Percentiles rank a stretch among this genome's conserved stretches.
Conservation (phyloP, 2,888 invertebrate species). For the Diploptera punctata region DNA sequence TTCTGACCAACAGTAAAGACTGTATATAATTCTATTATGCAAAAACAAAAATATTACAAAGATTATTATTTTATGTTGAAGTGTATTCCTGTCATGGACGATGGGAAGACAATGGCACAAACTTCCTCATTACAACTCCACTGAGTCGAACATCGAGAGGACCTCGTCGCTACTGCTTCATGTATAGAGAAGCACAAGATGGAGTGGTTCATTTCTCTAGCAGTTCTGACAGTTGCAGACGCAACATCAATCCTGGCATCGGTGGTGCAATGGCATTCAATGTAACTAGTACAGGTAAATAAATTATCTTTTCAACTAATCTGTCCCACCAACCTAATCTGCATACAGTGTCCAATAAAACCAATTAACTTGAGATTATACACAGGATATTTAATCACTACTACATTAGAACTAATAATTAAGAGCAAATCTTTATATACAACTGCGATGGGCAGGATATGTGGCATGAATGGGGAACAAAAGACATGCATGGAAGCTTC, state of each 20-base stretch:
- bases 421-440: too few relatives aligned
- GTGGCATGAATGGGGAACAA: too few relatives aligned
- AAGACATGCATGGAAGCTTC: too few relatives aligned
- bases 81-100: conserved; percentile 90
- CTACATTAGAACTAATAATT: too few relatives aligned
- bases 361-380: too few relatives aligned
- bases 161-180: conserved; percentile 76
- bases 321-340: too few relatives aligned
- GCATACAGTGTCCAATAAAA: too few relatives aligned
- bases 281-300: conserved; percentile 71
- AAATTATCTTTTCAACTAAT: background rate
- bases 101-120: conserved; percentile 87
- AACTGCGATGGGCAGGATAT: too few relatives aligned
- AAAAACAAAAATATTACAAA: too few relatives aligned
- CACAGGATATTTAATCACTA: too few relatives aligned
- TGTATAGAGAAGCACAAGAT: conserved; percentile 65
- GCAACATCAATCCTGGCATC: conserved; percentile 60
- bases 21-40: too few relatives aligned
- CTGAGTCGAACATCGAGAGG: conserved; percentile 70
- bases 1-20: too few relatives aligned
- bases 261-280: conserved; percentile 71
- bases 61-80: conserved; percentile 54
- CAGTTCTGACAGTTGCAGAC: conserved; percentile 69
- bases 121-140: conserved; percentile 83
- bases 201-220: conserved; percentile 64